These are phyloP conservation scores for Panthera uncia DNA, from an alignment of 2,113 vertebrate species.

Conservation along the genomic window DNA sequence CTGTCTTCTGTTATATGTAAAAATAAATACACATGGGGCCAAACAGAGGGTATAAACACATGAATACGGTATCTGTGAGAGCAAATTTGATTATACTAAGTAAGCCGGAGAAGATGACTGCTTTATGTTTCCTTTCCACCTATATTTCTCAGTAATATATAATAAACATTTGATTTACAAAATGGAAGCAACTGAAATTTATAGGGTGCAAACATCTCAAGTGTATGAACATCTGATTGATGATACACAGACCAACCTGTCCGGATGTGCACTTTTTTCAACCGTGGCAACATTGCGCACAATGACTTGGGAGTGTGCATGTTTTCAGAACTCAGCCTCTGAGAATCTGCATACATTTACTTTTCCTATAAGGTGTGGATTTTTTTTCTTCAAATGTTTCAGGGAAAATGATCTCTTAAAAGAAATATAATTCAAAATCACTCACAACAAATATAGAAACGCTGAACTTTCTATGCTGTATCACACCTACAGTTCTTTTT, in stretches of 20 bases:
- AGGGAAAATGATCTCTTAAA: neutral
- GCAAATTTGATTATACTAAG: constrained; percentile 61
- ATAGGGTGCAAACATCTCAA: constrained; percentile 41
- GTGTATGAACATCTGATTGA: constrained; percentile 41
- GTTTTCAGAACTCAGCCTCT: neutral
- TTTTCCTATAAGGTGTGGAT: neutral
- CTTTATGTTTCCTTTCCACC: neutral
- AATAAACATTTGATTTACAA: constrained; percentile 64
- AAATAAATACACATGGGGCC: constrained; percentile 31
- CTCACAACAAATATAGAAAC: neutral
- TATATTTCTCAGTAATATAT: neutral
- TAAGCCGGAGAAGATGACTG: constrained; percentile 37
- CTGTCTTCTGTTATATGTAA: neutral
- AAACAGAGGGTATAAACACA: neutral
- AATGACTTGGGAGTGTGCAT: neutral
- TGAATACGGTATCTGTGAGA: neutral
- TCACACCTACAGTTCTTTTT: neutral
- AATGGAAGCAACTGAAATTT: constrained; percentile 47
- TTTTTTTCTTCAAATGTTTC: constrained; percentile 5
- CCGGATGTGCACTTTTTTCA: neutral
- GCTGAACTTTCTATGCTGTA: neutral
- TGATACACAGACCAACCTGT: neutral
- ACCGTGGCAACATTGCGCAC: neutral
- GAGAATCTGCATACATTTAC: neutral
- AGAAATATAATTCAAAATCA: neutral